Percentiles rank a stretch among this genome's conserved stretches.
Conservation (phyloP, 2,888 invertebrate species). For the Cataglyphis altisquamis region DNA sequence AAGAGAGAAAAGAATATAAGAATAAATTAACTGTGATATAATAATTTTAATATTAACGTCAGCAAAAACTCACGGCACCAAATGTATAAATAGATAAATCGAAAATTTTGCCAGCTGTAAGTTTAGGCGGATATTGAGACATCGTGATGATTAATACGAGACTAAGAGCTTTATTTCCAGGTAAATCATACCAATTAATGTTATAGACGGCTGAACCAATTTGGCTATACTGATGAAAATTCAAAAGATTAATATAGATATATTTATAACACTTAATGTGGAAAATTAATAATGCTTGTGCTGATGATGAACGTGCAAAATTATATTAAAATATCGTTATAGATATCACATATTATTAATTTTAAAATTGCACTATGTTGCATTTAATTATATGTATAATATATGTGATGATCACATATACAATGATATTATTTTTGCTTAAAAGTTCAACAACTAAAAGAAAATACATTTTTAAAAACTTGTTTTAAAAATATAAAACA, state of each 20-base stretch:
- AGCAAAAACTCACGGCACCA: conserved; percentile 46
- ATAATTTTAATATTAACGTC: conserved; percentile 23
- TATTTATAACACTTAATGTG: neutral
- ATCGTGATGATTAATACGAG: conserved; percentile 73
- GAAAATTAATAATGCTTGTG: too few relatives aligned
- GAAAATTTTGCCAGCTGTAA: conserved; percentile 78
- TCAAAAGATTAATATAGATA: neutral
- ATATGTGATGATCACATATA: neutral
- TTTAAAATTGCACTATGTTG: neutral
- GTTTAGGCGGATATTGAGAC: conserved; percentile 72
- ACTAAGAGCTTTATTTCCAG: conserved; percentile 50
- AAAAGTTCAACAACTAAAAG: neutral
- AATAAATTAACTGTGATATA: neutral
- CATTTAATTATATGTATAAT: neutral
- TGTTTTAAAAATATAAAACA: neutral
- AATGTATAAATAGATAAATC: conserved; percentile 75
- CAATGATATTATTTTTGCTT: neutral
- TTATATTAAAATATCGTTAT: neutral
- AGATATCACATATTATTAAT: neutral
- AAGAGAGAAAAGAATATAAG: neutral
- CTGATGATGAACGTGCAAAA: neutral
- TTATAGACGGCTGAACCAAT: conserved; percentile 61
- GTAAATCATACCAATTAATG: conserved; percentile 69
- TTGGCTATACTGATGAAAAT: conserved; percentile 53
- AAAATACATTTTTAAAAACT: conserved; percentile 1